These are phyloP conservation scores for Balanococcus diminutus DNA, from an alignment of 2,888 invertebrate species.

Conservation along the genomic window DNA sequence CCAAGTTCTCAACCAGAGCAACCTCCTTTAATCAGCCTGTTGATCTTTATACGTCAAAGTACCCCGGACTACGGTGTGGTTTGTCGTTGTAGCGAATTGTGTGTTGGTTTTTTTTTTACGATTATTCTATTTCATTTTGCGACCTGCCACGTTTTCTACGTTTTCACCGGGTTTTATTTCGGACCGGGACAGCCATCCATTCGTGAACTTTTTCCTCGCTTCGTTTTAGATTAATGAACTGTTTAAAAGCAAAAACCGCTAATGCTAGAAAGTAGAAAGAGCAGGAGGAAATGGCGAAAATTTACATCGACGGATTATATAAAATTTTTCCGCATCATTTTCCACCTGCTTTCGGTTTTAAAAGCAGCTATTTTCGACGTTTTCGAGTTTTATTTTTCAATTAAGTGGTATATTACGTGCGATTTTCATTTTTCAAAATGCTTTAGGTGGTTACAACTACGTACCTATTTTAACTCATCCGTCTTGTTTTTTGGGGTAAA, in stretches of 20 bases:
- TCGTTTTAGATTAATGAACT: neutral
- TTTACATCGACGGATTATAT: neutral
- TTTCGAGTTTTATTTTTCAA: neutral
- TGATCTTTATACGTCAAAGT: neutral
- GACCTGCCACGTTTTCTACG: neutral
- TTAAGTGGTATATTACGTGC: neutral
- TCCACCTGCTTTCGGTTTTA: neutral
- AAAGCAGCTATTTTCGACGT: too few species aligned
- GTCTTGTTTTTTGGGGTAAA: neutral
- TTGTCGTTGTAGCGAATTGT: neutral
- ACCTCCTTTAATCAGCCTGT: neutral
- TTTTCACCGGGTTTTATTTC: neutral
- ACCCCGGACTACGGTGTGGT: neutral
- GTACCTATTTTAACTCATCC: too few species aligned
- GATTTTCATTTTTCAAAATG: too few species aligned
- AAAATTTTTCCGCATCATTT: neutral
- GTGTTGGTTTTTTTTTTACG: neutral
- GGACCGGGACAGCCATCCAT: neutral
- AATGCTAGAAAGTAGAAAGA: too few species aligned
- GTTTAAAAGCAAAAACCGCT: slow-evolving; percentile 8
- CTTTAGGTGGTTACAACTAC: too few species aligned
- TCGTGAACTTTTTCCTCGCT: neutral
- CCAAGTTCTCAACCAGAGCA: neutral
- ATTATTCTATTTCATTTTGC: neutral
- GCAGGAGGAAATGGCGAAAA: neutral